Evolutionary conservation across 2,113 vertebrate genomes (phyloP).

Genomic region (Thymallus thymallus): DNA sequence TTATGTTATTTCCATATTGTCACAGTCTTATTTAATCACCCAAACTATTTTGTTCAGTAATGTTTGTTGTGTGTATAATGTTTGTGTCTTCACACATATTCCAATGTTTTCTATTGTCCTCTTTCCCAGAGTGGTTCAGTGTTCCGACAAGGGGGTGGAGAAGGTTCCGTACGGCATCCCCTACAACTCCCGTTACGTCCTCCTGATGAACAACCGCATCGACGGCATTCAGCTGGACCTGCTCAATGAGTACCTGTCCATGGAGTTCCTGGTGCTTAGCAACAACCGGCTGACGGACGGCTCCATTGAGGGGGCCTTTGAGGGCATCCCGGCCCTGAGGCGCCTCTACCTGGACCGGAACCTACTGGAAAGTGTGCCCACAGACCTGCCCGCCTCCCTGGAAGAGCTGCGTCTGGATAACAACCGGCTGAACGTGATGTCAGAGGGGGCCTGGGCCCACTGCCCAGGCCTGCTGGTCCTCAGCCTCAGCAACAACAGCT

Average conservation of each 20-base stretch:
- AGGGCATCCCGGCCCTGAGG: constrained; percentile 52
- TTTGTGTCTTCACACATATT: too few species aligned
- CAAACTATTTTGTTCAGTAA: too few species aligned
- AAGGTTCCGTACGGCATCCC: constrained; percentile 67
- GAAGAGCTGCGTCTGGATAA: constrained; percentile 64
- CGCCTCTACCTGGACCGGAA: constrained; percentile 57
- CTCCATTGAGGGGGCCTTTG: constrained; percentile 52
- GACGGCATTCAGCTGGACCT: constrained; percentile 61
- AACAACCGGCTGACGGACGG: constrained; percentile 64
- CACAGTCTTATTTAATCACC: not conserved
- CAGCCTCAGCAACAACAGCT: constrained; percentile 64
- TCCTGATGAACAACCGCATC: constrained; percentile 71
- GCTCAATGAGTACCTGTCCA: constrained; percentile 57
- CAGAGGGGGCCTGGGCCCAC: constrained; percentile 40
- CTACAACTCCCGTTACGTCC: constrained; percentile 64
- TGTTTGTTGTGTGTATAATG: too few species aligned
- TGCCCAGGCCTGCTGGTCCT: constrained; percentile 53
- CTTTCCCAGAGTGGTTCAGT: constrained; percentile 69
- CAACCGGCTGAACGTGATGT: constrained; percentile 53
- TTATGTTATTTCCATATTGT: not conserved
- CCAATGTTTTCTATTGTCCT: constrained; percentile 4
- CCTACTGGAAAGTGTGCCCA: constrained; percentile 49
- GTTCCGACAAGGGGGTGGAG: constrained; percentile 68
- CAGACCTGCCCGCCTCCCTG: constrained; percentile 49
- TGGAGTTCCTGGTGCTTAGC: constrained; percentile 67